Percentiles rank a stretch among this genome's conserved stretches.
phyloP scores from a whole-genome alignment of 30 jellyfish, hydroid and myxozoan species.

The Hydra vulgaris region DNA sequence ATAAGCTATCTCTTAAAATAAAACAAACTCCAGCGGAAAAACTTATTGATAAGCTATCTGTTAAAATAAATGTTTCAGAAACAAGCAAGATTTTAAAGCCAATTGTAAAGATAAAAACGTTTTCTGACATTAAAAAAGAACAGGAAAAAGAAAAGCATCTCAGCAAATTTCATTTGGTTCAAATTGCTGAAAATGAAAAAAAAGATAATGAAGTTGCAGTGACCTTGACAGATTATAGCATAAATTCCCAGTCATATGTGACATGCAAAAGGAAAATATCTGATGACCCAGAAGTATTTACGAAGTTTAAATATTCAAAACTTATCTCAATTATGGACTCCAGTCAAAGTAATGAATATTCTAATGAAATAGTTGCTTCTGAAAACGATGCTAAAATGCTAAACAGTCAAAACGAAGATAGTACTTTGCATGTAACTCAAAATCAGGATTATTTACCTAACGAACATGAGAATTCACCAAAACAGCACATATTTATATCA shows the following conservation, averaged over 20 bases:
- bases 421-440: neutral
- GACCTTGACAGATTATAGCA: no score
- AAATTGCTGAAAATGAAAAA: no score
- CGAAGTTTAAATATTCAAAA: neutral
- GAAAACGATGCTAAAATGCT: neutral
- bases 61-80: neutral
- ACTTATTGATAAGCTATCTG: constrained; percentile 20
- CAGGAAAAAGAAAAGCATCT: neutral
- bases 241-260: neutral
- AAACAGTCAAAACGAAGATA: neutral
- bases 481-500: no score
- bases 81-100: neutral
- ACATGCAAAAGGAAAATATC: neutral
- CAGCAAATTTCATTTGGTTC: neutral
- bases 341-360: neutral
- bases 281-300: neutral
- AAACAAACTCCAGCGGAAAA: constrained; percentile 26
- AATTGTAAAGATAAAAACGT: neutral
- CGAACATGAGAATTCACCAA: no score
- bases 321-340: neutral
- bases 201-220: no score
- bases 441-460: no score
- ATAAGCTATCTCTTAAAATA: constrained; percentile 14
- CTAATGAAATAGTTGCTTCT: neutral
- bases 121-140: neutral